Evolutionary conservation across 2,888 invertebrate genomes (phyloP).

Genomic region (Abscondita cerata): DNA sequence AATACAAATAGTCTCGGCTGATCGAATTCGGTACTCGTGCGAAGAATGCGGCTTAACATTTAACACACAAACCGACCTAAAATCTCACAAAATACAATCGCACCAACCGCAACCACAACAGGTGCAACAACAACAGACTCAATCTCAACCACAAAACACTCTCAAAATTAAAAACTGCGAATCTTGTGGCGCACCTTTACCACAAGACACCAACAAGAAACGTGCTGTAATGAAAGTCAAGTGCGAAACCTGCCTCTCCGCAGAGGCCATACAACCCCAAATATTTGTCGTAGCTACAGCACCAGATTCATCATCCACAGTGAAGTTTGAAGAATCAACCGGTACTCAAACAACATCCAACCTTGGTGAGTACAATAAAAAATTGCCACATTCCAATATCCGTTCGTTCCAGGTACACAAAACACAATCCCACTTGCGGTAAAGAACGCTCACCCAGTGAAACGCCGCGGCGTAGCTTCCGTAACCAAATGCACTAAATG

Average conservation of each 20-base stretch:
- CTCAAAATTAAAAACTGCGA: slow-evolving; percentile 59
- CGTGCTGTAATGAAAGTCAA: slow-evolving; percentile 59
- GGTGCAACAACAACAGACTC: slow-evolving; percentile 49
- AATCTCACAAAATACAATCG: slow-evolving; percentile 59
- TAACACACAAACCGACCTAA: slow-evolving; percentile 55
- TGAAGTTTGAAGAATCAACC: slow-evolving; percentile 55
- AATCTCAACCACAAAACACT: slow-evolving; percentile 50
- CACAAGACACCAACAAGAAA: slow-evolving; percentile 58
- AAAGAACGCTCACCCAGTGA: slow-evolving; percentile 74
- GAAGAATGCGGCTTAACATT: slow-evolving; percentile 59
- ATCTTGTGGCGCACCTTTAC: slow-evolving; percentile 56
- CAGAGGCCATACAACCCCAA: slow-evolving; percentile 58
- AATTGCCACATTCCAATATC: not conserved
- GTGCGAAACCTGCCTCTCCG: slow-evolving; percentile 58
- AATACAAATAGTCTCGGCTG: slow-evolving; percentile 67
- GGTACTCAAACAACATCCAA: slow-evolving; percentile 52
- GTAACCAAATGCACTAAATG: slow-evolving; percentile 90
- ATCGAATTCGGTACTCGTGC: slow-evolving; percentile 58
- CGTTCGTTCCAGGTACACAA: slow-evolving; percentile 59
- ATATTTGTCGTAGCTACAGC: slow-evolving; percentile 71
- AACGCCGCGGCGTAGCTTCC: slow-evolving; percentile 80
- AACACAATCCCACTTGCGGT: slow-evolving; percentile 58
- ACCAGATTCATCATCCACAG: slow-evolving; percentile 50
- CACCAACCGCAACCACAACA: slow-evolving; percentile 57
- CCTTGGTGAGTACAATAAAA: slow-evolving; percentile 42